Evolutionary conservation across 2,888 invertebrate genomes (phyloP).

Genomic region (Ophion slaviceki): DNA sequence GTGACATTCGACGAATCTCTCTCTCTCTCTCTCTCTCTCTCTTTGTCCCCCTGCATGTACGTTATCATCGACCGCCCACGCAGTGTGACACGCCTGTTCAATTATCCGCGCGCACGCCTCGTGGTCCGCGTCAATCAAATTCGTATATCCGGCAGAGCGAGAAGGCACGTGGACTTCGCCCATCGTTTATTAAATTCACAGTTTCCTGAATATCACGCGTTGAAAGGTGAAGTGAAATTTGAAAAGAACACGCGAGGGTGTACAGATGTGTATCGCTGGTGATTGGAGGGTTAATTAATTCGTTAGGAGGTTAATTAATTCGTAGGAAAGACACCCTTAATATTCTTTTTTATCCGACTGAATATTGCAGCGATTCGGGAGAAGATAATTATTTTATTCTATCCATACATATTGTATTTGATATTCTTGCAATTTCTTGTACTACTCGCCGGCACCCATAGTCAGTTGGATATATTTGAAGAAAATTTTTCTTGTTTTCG

Average conservation of each 20-base stretch:
- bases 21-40: constrained; percentile 42
- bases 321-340: no score
- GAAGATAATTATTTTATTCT: no score
- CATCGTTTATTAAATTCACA: background rate
- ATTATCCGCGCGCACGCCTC: constrained; percentile 52
- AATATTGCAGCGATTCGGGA: no score
- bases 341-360: no score
- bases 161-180: constrained; percentile 47
- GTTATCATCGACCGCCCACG: constrained; percentile 60
- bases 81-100: constrained; percentile 62
- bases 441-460: no score
- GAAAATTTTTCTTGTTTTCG: no score
- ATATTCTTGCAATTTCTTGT: no score
- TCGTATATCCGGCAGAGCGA: constrained; percentile 66
- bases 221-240: background rate
- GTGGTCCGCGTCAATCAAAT: constrained; percentile 66
- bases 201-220: constrained; percentile 2
- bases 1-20: constrained; percentile 43
- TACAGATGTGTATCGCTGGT: background rate
- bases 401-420: no score
- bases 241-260: background rate
- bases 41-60: constrained; percentile 22
- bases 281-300: background rate
- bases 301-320: no score
- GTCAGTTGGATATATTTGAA: no score